Percentiles rank a stretch among this genome's conserved stretches.
These are phyloP conservation scores for Eristalis tenax DNA, from an alignment of 2,888 invertebrate genomes.

Conservation along the genomic window DNA sequence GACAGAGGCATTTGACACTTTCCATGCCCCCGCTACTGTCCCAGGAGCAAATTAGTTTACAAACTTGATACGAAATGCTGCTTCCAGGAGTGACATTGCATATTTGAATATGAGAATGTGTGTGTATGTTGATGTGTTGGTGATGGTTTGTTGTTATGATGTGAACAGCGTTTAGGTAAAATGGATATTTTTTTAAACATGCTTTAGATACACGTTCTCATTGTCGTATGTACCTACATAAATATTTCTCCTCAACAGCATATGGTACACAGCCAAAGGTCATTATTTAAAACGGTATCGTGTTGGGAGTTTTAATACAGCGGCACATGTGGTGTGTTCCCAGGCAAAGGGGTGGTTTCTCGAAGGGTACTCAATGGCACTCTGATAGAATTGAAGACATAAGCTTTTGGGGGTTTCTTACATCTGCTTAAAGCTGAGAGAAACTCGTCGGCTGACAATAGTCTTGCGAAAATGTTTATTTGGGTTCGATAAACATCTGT, in stretches of 20 bases:
- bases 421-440: neutral
- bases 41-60: conserved; percentile 35
- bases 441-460: neutral
- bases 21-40: neutral
- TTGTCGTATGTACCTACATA: neutral
- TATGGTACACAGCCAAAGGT: conserved; percentile 32
- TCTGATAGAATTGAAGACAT: neutral
- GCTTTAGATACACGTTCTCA: conserved; percentile 32
- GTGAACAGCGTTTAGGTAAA: neutral
- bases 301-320: conserved; percentile 12
- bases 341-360: neutral
- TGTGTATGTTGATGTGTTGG: neutral
- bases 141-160: conserved; percentile 16
- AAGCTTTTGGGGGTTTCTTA: neutral
- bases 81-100: neutral
- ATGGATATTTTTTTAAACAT: conserved; percentile 23
- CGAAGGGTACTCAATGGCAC: neutral
- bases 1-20: conserved; percentile 38
- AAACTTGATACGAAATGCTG: conserved; percentile 10
- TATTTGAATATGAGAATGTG: neutral
- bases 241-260: conserved; percentile 14
- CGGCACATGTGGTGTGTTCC: conserved; percentile 15
- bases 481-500: neutral
- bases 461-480: neutral
- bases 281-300: conserved; percentile 31